Evolutionary conservation across 2,888 invertebrate genomes (phyloP).

Genomic region (Chrysotoxum bicinctum): DNA sequence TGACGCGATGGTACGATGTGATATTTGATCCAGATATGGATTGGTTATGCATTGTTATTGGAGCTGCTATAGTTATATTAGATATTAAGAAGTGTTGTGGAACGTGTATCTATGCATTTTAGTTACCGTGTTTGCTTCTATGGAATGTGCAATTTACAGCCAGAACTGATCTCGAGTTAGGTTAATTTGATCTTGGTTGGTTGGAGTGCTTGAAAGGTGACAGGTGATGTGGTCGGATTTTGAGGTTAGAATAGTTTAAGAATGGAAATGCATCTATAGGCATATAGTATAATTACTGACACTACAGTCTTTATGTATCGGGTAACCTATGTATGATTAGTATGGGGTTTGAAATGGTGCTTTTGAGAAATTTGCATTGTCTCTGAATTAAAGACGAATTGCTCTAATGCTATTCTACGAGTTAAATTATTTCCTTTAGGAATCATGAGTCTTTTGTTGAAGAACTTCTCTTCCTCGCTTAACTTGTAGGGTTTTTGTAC

Average conservation of each 20-base stretch:
- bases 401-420: too few relatives aligned
- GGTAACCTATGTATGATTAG: too few relatives aligned
- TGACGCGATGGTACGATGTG: slow-evolving; percentile 21
- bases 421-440: too few relatives aligned
- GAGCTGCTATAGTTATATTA: neutral
- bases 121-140: slow-evolving; percentile 14
- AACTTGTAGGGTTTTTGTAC: too few relatives aligned
- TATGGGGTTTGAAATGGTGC: too few relatives aligned
- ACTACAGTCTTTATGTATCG: too few relatives aligned
- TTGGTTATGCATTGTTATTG: slow-evolving; percentile 22
- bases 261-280: neutral
- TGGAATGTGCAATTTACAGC: slow-evolving; percentile 38
- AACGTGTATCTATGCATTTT: slow-evolving; percentile 38
- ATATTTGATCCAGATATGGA: slow-evolving; percentile 62
- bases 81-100: slow-evolving; percentile 48
- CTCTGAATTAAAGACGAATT: too few relatives aligned
- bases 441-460: too few relatives aligned
- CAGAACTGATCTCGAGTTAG: slow-evolving; percentile 15
- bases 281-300: neutral
- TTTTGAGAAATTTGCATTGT: too few relatives aligned
- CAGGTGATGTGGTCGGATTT: slow-evolving; percentile 27
- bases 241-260: slow-evolving; percentile 12
- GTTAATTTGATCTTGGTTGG: slow-evolving; percentile 49
- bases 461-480: too few relatives aligned
- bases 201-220: slow-evolving; percentile 1